These are phyloP conservation scores for Arctopsyche grandis DNA, from an alignment of 1,140 invertebrate genomes.

Conservation along the genomic window DNA sequence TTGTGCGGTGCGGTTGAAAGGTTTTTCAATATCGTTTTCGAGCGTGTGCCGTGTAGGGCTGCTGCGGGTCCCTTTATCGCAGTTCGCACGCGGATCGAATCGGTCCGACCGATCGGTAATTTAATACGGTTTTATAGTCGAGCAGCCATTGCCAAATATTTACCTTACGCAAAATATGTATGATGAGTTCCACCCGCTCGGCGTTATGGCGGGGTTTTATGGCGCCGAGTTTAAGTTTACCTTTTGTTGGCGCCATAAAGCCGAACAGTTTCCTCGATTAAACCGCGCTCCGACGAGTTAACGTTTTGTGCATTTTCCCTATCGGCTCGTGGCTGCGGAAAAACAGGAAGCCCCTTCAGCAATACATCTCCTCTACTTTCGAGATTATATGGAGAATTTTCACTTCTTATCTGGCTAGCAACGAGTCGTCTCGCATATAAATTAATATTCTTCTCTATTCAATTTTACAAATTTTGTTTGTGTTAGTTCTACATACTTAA, in stretches of 20 bases:
- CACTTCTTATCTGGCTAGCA: too few species aligned
- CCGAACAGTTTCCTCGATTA: constrained; percentile 40
- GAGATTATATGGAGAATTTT: too few species aligned
- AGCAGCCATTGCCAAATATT: constrained; percentile 28
- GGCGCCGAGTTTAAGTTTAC: constrained; percentile 39
- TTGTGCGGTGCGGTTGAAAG: background rate
- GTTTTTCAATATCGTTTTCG: background rate
- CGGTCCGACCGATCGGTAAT: constrained; percentile 22
- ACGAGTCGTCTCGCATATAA: too few species aligned
- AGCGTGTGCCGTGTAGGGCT: background rate
- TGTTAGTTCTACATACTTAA: too few species aligned
- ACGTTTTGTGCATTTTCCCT: constrained; percentile 28
- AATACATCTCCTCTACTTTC: too few species aligned
- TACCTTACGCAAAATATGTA: constrained; percentile 27
- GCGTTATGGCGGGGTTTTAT: constrained; percentile 14
- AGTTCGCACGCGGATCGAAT: constrained; percentile 8
- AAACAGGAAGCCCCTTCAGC: background rate
- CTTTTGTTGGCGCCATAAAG: constrained; percentile 42
- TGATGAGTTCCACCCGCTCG: constrained; percentile 1
- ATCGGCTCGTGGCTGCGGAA: constrained; percentile 6
- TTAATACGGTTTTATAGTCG: constrained; percentile 27
- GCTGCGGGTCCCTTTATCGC: background rate
- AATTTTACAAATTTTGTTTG: too few species aligned
- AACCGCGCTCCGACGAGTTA: constrained; percentile 12
- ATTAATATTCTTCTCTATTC: too few species aligned